These are phyloP conservation scores for Montipora efflorescens DNA, from an alignment of 64 coral and sea anemone species.

Conservation along the genomic window DNA sequence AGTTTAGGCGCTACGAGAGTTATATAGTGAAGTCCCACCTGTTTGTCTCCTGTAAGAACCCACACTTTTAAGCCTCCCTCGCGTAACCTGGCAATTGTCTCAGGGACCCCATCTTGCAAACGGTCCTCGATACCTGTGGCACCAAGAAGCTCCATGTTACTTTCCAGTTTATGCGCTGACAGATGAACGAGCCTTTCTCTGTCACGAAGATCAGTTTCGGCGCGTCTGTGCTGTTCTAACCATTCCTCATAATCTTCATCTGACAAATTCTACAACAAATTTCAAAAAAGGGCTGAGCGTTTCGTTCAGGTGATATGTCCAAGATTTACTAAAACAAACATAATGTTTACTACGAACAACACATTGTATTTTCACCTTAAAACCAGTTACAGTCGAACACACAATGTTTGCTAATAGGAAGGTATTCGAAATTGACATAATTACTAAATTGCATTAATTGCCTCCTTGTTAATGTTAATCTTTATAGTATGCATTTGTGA, in stretches of 20 bases:
- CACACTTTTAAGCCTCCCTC: constrained; percentile 94
- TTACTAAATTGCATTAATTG: no score
- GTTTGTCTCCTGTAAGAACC: constrained; percentile 98
- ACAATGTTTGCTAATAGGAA: no score
- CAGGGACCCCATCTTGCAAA: constrained; percentile 96
- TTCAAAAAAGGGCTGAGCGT: no score
- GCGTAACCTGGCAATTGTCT: constrained; percentile 95
- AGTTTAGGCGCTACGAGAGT: no score
- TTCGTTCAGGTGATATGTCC: no score
- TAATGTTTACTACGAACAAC: no score
- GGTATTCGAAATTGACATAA: no score
- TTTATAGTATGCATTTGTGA: no score
- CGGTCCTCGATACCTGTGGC: constrained; percentile 98
- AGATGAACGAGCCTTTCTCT: constrained; percentile 81
- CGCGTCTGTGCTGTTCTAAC: constrained; percentile 79
- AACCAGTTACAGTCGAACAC: no score
- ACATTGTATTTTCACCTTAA: no score
- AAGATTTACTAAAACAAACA: no score
- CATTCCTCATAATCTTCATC: constrained; percentile 80
- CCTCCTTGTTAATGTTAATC: no score
- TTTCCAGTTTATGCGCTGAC: constrained; percentile 83
- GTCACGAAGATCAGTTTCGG: constrained; percentile 88
- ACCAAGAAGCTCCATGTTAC: constrained; percentile 89
- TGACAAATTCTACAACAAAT: constrained; percentile 73
- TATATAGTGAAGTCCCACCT: constrained; percentile 52